phyloP scores from a whole-genome alignment of 2,888 invertebrate genomes.

The Cryptosula pallasiana region DNA sequence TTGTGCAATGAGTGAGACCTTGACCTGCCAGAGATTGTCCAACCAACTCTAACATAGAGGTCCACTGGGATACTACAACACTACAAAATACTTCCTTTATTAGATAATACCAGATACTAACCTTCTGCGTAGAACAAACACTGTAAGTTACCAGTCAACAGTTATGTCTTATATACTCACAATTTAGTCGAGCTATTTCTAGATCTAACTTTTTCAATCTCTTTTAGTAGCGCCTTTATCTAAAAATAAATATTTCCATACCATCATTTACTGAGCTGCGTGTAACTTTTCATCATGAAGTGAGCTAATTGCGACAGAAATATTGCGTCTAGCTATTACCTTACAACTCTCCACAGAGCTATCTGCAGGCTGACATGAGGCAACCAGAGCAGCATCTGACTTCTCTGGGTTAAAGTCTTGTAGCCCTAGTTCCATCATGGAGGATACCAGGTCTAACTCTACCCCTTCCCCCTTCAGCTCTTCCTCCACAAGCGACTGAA shows the following conservation, averaged over 20 bases:
- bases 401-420: conserved; percentile 35
- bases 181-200: conserved; percentile 34
- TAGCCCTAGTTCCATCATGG: conserved; percentile 52
- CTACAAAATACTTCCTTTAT: too few relatives aligned
- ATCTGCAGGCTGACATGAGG: not conserved
- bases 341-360: not conserved
- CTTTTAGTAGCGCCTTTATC: not conserved
- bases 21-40: conserved; percentile 61
- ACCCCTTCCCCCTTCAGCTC: conserved; percentile 43
- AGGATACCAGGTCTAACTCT: conserved; percentile 45
- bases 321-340: too few relatives aligned
- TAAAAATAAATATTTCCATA: too few relatives aligned
- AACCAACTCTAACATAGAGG: conserved; percentile 70
- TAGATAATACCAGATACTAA: too few relatives aligned
- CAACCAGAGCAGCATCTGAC: not conserved
- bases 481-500: conserved; percentile 39
- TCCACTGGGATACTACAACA: conserved; percentile 88
- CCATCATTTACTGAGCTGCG: too few relatives aligned
- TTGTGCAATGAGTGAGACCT: conserved; percentile 61
- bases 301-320: too few relatives aligned
- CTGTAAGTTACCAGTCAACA: too few relatives aligned
- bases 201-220: conserved; percentile 35
- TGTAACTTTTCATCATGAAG: too few relatives aligned
- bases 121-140: too few relatives aligned
- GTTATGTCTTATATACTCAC: not conserved